Evolutionary conservation across 2,113 vertebrate species (phyloP).

Genomic region (Sturnira hondurensis): DNA sequence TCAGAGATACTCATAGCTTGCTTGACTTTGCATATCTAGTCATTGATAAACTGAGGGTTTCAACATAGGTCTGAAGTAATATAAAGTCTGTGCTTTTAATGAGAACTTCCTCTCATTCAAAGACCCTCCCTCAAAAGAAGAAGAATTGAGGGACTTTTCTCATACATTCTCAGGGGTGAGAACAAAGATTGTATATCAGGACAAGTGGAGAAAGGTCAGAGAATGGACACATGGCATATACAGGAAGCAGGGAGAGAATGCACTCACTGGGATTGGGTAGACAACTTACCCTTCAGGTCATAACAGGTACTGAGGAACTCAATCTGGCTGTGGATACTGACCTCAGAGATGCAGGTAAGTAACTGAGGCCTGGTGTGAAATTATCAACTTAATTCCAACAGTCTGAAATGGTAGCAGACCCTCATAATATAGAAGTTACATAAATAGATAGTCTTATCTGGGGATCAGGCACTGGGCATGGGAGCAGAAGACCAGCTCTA

Average conservation of each 20-base stretch:
- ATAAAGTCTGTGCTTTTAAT: neutral
- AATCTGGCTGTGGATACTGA: neutral
- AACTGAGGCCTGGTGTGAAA: neutral
- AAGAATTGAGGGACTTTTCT: neutral
- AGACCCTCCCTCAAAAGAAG: neutral
- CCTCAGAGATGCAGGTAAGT: neutral
- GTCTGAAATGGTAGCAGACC: neutral
- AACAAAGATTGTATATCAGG: neutral
- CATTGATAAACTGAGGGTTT: neutral
- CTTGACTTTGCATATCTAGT: neutral
- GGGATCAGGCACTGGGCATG: too few relatives aligned
- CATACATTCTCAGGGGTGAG: neutral
- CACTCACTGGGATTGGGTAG: neutral
- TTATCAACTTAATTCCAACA: neutral
- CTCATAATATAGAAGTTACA: neutral
- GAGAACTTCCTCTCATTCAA: neutral
- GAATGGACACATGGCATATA: fast-evolving
- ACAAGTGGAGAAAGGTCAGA: neutral
- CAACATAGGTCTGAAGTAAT: neutral
- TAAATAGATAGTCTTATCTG: too few relatives aligned
- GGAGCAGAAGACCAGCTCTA: neutral
- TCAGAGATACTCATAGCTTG: neutral
- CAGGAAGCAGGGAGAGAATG: neutral
- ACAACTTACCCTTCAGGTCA: neutral
- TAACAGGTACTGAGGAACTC: neutral